Evolutionary conservation across 2,113 vertebrate genomes (phyloP).

Genomic region (human (Homo sapiens)): DNA sequence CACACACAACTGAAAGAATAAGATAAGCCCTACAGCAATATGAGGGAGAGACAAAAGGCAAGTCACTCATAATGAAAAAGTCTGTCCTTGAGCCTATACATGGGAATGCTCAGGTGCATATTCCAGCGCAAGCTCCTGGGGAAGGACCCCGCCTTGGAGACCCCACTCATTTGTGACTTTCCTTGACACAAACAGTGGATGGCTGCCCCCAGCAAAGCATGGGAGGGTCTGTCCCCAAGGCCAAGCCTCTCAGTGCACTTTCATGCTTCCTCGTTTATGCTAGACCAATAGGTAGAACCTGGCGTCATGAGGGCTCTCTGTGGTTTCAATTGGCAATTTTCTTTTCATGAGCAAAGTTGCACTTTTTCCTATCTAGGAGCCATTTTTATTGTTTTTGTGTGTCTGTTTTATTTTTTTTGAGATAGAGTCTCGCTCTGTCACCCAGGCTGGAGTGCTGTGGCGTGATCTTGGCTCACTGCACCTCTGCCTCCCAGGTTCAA

Average conservation of each 20-base stretch:
- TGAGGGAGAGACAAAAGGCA: not conserved
- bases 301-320: rapidly evolving
- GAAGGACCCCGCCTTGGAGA: not conserved
- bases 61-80: not conserved
- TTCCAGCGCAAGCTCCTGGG: not conserved
- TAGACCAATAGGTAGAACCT: not conserved
- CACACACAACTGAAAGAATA: not conserved
- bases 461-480: no score
- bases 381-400: no score
- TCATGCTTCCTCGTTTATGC: not conserved
- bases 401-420: no score
- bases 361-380: not conserved
- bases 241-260: not conserved
- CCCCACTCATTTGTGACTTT: not conserved
- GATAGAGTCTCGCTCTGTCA: no score
- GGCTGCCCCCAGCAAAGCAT: not conserved
- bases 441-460: no score
- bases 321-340: not conserved
- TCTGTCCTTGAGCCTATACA: not conserved
- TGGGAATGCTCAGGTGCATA: no score
- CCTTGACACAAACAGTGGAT: rapidly evolving
- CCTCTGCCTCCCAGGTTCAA: no score
- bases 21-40: not conserved
- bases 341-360: not conserved
- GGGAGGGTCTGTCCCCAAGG: not conserved